Evolutionary conservation across 1,140 invertebrate genomes (phyloP).

Genomic region (Ceratosolen fusciceps): DNA sequence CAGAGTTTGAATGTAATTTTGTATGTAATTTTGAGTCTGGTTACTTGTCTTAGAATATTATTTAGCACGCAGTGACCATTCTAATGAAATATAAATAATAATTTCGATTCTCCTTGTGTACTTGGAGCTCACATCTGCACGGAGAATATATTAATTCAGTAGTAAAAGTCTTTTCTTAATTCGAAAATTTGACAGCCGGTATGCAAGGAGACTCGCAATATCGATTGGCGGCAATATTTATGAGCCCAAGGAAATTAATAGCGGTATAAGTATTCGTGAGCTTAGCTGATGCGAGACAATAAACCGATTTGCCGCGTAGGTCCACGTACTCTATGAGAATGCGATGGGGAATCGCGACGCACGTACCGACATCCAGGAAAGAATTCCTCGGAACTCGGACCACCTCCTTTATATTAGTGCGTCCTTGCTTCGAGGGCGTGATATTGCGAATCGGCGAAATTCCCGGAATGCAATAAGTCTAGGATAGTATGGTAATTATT

Average conservation of each 20-base stretch:
- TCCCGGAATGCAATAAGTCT: constrained; percentile 6
- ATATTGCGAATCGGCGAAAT: constrained; percentile 10
- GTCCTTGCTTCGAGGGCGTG: background rate
- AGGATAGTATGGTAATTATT: background rate
- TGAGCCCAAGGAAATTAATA: background rate
- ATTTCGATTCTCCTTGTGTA: no score
- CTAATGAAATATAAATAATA: no score
- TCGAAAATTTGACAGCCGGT: background rate
- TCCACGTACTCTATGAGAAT: background rate
- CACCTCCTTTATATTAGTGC: background rate
- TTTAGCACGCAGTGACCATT: no score
- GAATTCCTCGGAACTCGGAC: constrained; percentile 28
- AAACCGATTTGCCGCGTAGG: background rate
- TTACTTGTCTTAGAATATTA: no score
- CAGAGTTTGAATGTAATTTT: no score
- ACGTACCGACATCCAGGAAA: background rate
- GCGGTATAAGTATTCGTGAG: background rate
- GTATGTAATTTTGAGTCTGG: no score
- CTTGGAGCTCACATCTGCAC: no score
- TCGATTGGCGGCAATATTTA: constrained; percentile 28
- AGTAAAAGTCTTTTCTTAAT: background rate
- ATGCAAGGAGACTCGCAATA: background rate
- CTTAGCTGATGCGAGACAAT: no score
- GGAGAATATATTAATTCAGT: background rate
- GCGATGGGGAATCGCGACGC: background rate